phyloP scores from a whole-genome alignment of 2,797 vertebrate genomes.

The Fistularia tabacaria region DNA sequence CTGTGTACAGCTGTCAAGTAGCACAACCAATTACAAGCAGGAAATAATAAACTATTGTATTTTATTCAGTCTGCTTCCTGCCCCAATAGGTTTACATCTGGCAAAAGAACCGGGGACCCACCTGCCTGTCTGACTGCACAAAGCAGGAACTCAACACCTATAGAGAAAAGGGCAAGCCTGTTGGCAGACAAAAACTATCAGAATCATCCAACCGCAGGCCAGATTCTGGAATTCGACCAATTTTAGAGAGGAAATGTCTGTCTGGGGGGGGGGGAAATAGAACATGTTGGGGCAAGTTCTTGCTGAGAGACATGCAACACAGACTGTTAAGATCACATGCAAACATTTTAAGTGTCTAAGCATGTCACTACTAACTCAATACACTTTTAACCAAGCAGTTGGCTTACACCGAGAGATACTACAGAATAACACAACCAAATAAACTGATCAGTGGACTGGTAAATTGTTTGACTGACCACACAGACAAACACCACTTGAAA shows the following conservation, averaged over 20 bases:
- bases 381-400: conserved; percentile 9
- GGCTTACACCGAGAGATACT: conserved; percentile 15
- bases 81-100: conserved; percentile 20
- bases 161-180: conserved; percentile 40
- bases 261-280: neutral
- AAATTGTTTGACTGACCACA: conserved; percentile 31
- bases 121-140: conserved; percentile 53
- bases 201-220: conserved; percentile 46
- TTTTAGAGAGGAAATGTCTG: conserved; percentile 59
- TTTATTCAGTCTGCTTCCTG: conserved; percentile 14
- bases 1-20: neutral
- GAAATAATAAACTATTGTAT: conserved; percentile 25
- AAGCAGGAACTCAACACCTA: conserved; percentile 56
- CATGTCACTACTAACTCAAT: conserved; percentile 12
- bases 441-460: conserved; percentile 13
- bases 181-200: conserved; percentile 55
- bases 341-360: conserved; percentile 10
- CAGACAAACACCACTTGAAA: conserved; percentile 22
- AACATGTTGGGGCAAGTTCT: conserved; percentile 57
- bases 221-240: conserved; percentile 65
- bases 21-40: conserved; percentile 25
- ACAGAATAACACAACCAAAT: conserved; percentile 11
- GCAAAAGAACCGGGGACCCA: conserved; percentile 41
- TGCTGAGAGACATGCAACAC: conserved; percentile 28
- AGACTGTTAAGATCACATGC: conserved; percentile 21